These are phyloP conservation scores for Choristoneura fumiferana DNA, from an alignment of 1,140 invertebrate genomes.

Conservation along the genomic window DNA sequence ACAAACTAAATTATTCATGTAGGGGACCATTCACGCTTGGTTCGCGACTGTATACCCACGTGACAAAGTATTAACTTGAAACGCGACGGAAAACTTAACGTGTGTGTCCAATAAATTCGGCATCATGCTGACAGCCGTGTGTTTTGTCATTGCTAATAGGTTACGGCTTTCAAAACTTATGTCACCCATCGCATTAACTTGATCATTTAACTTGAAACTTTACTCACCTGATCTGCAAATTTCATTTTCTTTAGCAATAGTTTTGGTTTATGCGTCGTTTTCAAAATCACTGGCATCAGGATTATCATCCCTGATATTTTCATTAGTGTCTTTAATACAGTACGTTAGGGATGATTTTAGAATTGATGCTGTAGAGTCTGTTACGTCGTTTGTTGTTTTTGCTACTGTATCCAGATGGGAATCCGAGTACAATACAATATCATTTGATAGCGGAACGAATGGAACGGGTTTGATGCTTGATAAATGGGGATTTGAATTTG, in stretches of 20 bases:
- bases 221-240: constrained; percentile 19
- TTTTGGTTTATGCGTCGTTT: constrained; percentile 18
- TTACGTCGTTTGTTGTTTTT: constrained; percentile 10
- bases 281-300: not conserved
- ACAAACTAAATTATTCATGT: constrained; percentile 31
- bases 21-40: constrained; percentile 20
- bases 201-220: constrained; percentile 20
- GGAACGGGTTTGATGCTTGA: constrained; percentile 64
- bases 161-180: constrained; percentile 56
- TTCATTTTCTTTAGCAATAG: constrained; percentile 11
- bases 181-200: constrained; percentile 28
- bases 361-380: not conserved
- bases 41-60: constrained; percentile 28
- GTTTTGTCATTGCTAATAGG: constrained; percentile 69
- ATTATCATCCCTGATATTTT: not conserved
- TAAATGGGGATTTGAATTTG: constrained; percentile 24
- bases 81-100: constrained; percentile 29
- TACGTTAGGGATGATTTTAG: constrained; percentile 4
- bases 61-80: constrained; percentile 24
- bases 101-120: constrained; percentile 51
- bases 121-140: constrained; percentile 69
- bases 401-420: constrained; percentile 37
- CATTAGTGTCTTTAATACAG: not conserved
- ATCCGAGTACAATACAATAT: constrained; percentile 61
- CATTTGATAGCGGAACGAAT: constrained; percentile 61